Base-by-base conservation (phyloP, 2,888 invertebrate species). In the Pogonocherus hispidulus region DNA sequence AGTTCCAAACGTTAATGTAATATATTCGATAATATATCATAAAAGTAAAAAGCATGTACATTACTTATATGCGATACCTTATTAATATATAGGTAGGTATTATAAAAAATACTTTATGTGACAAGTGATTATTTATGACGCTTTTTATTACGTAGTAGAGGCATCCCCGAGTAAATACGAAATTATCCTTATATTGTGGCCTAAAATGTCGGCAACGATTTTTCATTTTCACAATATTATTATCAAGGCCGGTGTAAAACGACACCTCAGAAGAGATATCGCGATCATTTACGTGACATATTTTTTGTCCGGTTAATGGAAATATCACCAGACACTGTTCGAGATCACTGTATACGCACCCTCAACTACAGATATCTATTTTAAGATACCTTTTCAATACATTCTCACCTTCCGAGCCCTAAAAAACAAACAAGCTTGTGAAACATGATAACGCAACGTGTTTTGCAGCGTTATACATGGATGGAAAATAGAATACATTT, bases 291-390 rank as follows among this genome's bases (percentile, higher is more conserved):
- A 69, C 59, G 64, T 57, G 67, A 67, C 67, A 72, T 56, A 63
- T 67, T 64, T 71, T 70, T 71, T 69, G 71, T 72, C 63, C 60
- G 67, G 49, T 60, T 72, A 72, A 72, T 72, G 71, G 66, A 69
- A 65, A 72, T 64, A 72, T 72, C 67, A 68, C 64, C 69, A 41
- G 69, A 69, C 60, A 69, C 59, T 67, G 60, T 62, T 51, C 51
- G 37, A 37, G 46, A 55, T 57, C 56, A 70, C 64, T 52, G 55
- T 55, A 52, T 55, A 22, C 18, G 59, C 20, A 23, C 47, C 57
- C n/a, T n/a, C 32, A 47, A 46, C 18, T 47, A 47, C 59, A 59
- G 32, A 47, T 32, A 59, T 59, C 46, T 47, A 59, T 59, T 59
- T 32, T 49, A 19, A 16, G 47, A 18, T 11, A 6, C 27, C 6